phyloP scores from a whole-genome alignment of 2,113 vertebrate genomes.

The Seriola aureovittata region DNA sequence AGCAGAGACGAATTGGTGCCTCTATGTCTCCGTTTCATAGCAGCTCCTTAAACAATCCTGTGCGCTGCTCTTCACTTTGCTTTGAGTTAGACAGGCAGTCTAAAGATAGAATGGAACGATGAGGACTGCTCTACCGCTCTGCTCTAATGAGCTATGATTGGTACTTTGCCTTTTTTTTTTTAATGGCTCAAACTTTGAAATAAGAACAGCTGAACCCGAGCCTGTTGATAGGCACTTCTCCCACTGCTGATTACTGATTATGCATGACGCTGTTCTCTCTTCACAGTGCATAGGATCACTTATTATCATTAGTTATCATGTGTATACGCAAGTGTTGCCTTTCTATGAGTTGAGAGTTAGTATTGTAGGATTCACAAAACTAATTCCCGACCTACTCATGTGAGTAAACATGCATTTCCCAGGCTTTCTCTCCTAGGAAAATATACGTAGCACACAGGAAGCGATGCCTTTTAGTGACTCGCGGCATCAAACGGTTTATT shows the following conservation, averaged over 20 bases:
- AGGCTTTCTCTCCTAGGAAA: background rate
- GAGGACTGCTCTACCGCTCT: slow-evolving; percentile 26
- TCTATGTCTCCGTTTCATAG: slow-evolving; percentile 38
- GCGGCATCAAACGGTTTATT: background rate
- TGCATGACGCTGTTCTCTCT: background rate
- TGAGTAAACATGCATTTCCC: background rate
- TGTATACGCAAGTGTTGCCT: background rate
- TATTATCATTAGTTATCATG: background rate
- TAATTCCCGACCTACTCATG: background rate
- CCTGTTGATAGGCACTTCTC: slow-evolving; percentile 9
- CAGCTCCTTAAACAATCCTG: slow-evolving; percentile 52
- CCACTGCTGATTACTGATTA: slow-evolving; percentile 12
- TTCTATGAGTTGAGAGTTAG: background rate
- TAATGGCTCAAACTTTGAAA: slow-evolving; percentile 39
- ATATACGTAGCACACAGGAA: background rate
- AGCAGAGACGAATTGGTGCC: slow-evolving; percentile 54
- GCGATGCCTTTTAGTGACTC: background rate
- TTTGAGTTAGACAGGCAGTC: slow-evolving; percentile 64
- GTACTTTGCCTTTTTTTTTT: slow-evolving; percentile 42
- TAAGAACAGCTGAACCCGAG: slow-evolving; percentile 2
- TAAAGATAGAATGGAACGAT: slow-evolving; percentile 74
- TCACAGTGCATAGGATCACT: background rate
- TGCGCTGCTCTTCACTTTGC: slow-evolving; percentile 46
- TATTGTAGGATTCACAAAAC: background rate
- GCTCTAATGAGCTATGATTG: slow-evolving; percentile 60